Conservation (phyloP, 2,888 invertebrate species). For the Thereva nobilitata region DNA sequence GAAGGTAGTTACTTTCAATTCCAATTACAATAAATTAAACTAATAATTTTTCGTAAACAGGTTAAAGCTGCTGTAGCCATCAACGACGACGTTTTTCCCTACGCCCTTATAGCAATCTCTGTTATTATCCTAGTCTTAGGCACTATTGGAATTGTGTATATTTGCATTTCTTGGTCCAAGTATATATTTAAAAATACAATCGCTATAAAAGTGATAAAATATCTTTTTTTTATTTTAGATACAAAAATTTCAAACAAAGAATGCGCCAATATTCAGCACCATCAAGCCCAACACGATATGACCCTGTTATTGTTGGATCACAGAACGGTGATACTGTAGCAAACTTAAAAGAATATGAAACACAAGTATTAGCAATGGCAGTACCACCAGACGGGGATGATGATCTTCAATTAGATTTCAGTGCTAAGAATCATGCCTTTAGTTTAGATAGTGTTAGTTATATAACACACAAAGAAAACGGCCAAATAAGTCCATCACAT, state of each 20-base stretch:
- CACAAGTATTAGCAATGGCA: conserved; percentile 90
- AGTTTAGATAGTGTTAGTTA: conserved; percentile 88
- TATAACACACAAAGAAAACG: conserved; percentile 77
- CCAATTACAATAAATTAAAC: not conserved
- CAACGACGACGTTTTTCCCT: conserved; percentile 78
- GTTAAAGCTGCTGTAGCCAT: conserved; percentile 62
- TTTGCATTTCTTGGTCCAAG: conserved; percentile 93
- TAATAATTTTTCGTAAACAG: conserved; percentile 43
- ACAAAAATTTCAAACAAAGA: conserved; percentile 85
- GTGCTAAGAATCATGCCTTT: conserved; percentile 84
- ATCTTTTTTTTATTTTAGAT: conserved; percentile 62
- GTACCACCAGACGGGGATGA: conserved; percentile 83
- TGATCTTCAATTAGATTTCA: conserved; percentile 83
- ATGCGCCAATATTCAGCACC: conserved; percentile 76
- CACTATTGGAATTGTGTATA: conserved; percentile 86
- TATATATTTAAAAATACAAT: conserved; percentile 55
- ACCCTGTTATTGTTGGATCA: conserved; percentile 64
- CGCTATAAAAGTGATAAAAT: not conserved
- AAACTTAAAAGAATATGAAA: conserved; percentile 91
- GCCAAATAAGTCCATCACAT: conserved; percentile 77
- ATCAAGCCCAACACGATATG: conserved; percentile 66
- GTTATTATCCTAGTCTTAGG: conserved; percentile 87
- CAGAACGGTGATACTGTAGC: conserved; percentile 58
- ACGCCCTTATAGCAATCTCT: conserved; percentile 85
- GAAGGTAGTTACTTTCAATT: conserved; percentile 47